Base-by-base conservation (phyloP, 2,113 vertebrate genomes). In the Raja brachyura region DNA sequence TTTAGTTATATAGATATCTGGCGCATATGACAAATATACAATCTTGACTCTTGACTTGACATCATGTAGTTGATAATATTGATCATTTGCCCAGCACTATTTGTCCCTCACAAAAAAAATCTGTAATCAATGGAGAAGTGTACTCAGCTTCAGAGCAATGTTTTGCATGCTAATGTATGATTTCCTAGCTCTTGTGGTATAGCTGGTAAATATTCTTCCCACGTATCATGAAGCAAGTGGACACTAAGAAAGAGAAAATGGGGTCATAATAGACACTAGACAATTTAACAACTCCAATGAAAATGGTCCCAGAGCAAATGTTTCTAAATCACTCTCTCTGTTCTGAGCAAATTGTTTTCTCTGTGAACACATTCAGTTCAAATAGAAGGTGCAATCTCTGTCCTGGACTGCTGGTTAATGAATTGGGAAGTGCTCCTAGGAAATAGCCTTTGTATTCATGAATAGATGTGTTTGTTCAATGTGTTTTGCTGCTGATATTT, bases 231-330 rank as follows among this genome's bases (percentile, higher is more conserved):
- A 73, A 18, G 20, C 33, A 92, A 73, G 66, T 92, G 11, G 20
- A 61, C n/a, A 63, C n/a, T 31, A 92, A 73, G 88, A 74, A 92
- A 11, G 33, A 74, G 66, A 90, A 90, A 73, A 73, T 92, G 33
- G 73, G 66, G 54, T 33, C 31, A 11, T 25, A 73, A 54, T 73
- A 73, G 68, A 10, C 68, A 73, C 31, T 28, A 73, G 31, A 92
- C 90, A 92, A 92, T 74, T 20, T 54, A 70, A 68, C 68, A 90
- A 70, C n/a, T 74, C 33, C n/a, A 39, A 22, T 25, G 33, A 48
- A 92, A 92, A 54, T 92, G 66, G 68, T 92, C 66, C 68, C 90
- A 73, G 11, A 92, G 39, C 68, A 74, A 92, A 92, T 70, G 90
- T 92, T 92, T 92, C 33, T 68, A 31, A 92, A 73, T 70, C 25